Conservation (phyloP, 2,888 invertebrate species). For the Thyatira batis region DNA sequence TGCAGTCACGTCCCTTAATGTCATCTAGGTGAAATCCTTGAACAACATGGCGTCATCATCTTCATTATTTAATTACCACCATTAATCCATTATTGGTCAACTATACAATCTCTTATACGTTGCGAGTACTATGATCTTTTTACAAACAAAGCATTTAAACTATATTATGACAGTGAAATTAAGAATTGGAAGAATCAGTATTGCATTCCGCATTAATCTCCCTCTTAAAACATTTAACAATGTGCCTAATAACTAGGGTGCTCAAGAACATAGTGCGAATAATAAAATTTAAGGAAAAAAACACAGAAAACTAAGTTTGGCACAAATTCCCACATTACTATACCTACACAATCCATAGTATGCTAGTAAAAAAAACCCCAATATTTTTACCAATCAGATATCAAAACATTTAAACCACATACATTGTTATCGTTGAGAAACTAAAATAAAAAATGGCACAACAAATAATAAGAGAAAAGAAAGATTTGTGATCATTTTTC, state of each 20-base stretch:
- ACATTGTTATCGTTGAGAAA: conserved; percentile 14
- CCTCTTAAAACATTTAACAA: background rate
- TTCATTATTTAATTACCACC: background rate
- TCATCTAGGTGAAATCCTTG: background rate
- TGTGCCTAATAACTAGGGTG: background rate
- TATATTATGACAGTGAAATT: background rate
- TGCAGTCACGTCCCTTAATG: background rate
- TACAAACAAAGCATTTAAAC: background rate
- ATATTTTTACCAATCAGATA: background rate
- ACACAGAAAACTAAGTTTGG: background rate
- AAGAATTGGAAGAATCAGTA: background rate
- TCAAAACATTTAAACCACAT: conserved; percentile 8
- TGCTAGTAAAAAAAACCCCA: too few relatives aligned
- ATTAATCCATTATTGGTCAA: background rate
- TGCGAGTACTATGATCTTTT: background rate
- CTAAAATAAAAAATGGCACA: conserved; percentile 42
- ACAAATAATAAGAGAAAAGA: conserved; percentile 5
- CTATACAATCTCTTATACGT: background rate
- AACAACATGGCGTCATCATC: background rate
- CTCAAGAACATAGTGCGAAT: background rate
- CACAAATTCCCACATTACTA: background rate
- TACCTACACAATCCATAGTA: background rate
- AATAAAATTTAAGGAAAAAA: background rate
- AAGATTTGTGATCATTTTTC: too few relatives aligned
- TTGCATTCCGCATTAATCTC: background rate